A percentile compares a stretch with the other conserved stretches of the same genome.
Evolutionary conservation across 2,797 vertebrate genomes (phyloP).

Genomic region (Labeo calbasu): DNA sequence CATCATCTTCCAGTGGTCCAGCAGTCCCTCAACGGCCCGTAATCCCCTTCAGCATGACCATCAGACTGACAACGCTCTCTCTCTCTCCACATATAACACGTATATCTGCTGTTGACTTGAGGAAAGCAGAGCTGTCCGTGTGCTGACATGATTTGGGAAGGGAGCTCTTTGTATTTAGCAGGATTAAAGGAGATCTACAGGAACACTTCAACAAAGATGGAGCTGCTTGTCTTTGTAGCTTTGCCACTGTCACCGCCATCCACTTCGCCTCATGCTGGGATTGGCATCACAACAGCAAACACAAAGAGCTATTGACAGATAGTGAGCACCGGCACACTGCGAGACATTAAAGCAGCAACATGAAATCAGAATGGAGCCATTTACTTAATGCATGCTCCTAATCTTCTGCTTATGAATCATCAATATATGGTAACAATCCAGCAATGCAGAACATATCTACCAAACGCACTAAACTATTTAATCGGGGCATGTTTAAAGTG

Average conservation of each 20-base stretch:
- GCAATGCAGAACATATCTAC: neutral
- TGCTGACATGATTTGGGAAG: constrained; percentile 58
- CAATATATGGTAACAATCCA: neutral
- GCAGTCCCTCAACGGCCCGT: constrained; percentile 51
- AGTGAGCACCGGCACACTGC: neutral
- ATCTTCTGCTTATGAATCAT: no score
- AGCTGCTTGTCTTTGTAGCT: constrained; percentile 52
- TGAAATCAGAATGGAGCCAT: neutral
- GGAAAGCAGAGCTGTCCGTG: constrained; percentile 47
- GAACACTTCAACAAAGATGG: constrained; percentile 48
- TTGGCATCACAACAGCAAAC: constrained; percentile 51
- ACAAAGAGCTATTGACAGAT: constrained; percentile 42
- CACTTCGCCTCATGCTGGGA: constrained; percentile 58
- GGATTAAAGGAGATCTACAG: constrained; percentile 65
- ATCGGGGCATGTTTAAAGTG: neutral
- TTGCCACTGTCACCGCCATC: constrained; percentile 54
- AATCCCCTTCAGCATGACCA: constrained; percentile 55
- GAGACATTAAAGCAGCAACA: constrained; percentile 1
- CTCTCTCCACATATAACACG: constrained; percentile 6
- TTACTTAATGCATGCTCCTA: neutral
- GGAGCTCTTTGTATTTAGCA: constrained; percentile 58
- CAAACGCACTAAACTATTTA: neutral
- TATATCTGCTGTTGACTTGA: constrained; percentile 32
- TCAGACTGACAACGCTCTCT: constrained; percentile 44
- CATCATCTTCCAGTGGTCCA: constrained; percentile 50